phyloP scores from a whole-genome alignment of 2,797 vertebrate genomes.

The Apodemus agrarius region DNA sequence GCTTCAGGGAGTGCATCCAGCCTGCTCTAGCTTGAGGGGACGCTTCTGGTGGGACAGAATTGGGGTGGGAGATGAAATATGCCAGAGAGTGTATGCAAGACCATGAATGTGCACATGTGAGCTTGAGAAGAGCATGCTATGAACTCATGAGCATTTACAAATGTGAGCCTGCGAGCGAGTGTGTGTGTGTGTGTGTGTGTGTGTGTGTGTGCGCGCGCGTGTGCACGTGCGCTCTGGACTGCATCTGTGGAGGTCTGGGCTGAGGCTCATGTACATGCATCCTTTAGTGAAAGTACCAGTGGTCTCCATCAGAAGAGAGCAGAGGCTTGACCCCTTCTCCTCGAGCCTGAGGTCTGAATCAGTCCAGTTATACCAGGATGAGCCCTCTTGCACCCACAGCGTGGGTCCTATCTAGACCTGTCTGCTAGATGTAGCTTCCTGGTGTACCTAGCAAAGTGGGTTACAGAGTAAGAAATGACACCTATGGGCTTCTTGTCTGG shows the following conservation, averaged over 20 bases:
- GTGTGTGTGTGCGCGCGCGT: no score
- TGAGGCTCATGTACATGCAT: background rate
- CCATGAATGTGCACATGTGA: background rate
- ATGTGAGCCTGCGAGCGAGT: no score
- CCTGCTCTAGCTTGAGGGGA: background rate
- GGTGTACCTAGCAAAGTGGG: rapidly evolving
- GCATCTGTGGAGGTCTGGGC: background rate
- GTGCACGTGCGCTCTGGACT: background rate
- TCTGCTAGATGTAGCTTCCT: background rate
- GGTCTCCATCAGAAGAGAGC: background rate
- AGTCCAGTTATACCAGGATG: background rate
- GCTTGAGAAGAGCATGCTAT: background rate
- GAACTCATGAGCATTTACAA: no score
- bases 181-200: background rate
- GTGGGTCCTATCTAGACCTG: background rate
- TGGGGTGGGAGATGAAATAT: rapidly evolving
- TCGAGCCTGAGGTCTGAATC: background rate
- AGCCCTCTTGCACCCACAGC: background rate
- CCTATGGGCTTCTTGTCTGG: rapidly evolving
- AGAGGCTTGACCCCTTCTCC: background rate
- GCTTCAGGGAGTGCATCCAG: background rate
- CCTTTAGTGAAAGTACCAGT: background rate
- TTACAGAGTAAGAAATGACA: rapidly evolving
- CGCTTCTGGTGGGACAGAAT: background rate
- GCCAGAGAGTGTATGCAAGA: background rate